A percentile compares a stretch with the other conserved stretches of the same genome.
phyloP scores from a whole-genome alignment of 2,113 vertebrate species.

The Bettongia penicillata region DNA sequence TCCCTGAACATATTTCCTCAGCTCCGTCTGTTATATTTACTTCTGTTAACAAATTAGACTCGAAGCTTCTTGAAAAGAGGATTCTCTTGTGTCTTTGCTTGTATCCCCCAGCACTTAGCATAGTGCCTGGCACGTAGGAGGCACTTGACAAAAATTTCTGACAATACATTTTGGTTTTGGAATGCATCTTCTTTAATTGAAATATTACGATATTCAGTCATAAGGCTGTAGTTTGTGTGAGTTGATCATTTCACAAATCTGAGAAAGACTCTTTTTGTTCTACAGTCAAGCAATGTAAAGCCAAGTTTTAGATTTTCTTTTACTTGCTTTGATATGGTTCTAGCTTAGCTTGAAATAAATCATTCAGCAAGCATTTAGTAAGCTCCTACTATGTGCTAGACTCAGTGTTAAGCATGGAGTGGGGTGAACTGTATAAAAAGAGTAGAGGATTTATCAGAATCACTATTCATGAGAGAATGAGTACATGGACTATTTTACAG shows the following conservation, averaged over 20 bases:
- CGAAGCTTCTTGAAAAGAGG: not conserved
- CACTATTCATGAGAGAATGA: not conserved
- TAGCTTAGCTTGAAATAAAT: not conserved
- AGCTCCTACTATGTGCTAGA: not conserved
- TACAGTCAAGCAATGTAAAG: fast-evolving
- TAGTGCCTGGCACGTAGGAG: not conserved
- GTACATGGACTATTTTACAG: not conserved
- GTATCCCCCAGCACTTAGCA: not conserved
- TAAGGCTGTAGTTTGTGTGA: not conserved
- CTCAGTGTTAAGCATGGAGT: not conserved
- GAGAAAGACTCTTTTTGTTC: no score
- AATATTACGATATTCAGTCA: not conserved
- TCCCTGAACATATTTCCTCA: not conserved
- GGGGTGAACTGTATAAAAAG: not conserved
- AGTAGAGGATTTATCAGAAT: not conserved
- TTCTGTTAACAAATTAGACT: not conserved
- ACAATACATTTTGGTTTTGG: no score
- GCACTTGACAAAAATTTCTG: not conserved
- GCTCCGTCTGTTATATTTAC: not conserved
- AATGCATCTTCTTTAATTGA: not conserved
- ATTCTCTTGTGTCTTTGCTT: not conserved
- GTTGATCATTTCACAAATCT: not conserved
- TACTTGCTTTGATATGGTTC: not conserved
- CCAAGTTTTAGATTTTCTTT: not conserved
- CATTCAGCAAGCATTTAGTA: not conserved